Percentiles rank a stretch among this genome's conserved stretches.
These are phyloP conservation scores for Nycticorax nycticorax DNA, from an alignment of 2,113 vertebrate species.

Conservation along the genomic window DNA sequence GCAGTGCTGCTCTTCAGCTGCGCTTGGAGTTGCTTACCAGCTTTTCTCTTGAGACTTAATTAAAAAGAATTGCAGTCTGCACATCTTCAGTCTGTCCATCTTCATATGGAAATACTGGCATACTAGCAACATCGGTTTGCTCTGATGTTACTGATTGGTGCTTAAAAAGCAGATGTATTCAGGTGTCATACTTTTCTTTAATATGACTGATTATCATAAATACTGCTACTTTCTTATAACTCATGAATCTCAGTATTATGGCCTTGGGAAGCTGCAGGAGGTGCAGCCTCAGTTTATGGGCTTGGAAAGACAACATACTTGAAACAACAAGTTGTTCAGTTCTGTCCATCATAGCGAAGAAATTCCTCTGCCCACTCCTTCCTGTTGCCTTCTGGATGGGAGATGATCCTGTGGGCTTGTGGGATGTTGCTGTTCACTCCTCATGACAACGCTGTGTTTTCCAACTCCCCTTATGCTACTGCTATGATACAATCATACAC, in stretches of 20 bases:
- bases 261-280: neutral
- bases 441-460: neutral
- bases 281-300: neutral
- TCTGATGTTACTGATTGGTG: neutral
- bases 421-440: neutral
- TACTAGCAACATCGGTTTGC: neutral
- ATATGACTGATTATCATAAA: neutral
- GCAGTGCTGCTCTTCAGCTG: neutral
- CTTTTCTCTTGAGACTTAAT: constrained; percentile 32
- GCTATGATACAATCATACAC: neutral
- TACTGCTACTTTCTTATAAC: neutral
- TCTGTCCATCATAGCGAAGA: fast-evolving
- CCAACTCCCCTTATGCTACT: neutral
- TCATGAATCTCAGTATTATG: neutral
- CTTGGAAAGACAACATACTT: neutral
- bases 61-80: neutral
- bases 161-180: neutral
- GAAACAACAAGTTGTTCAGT: neutral
- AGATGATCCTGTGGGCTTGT: neutral
- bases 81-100: neutral
- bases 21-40: neutral
- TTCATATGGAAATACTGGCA: neutral
- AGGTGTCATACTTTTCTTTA: neutral
- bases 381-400: neutral
- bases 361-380: constrained; percentile 28